Percentiles rank a stretch among this genome's conserved stretches.
These are phyloP conservation scores for Drosophila rubida DNA, from an alignment of 2,888 invertebrate genomes.

Conservation along the genomic window DNA sequence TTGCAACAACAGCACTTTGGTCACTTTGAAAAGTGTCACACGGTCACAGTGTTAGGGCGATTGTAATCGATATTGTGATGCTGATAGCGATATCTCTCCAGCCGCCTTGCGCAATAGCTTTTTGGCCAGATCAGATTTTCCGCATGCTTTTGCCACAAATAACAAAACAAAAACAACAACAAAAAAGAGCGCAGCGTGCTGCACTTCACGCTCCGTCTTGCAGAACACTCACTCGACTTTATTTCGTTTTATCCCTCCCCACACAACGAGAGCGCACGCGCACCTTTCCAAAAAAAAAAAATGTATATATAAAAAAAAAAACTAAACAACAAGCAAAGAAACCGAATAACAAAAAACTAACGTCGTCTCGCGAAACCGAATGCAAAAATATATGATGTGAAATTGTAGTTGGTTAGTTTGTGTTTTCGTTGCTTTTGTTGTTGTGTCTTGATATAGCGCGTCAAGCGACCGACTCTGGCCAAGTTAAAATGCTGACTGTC, in stretches of 20 bases:
- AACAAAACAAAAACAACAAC: constrained; percentile 29
- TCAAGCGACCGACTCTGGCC: constrained; percentile 58
- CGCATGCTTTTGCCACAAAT: constrained; percentile 53
- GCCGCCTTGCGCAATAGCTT: constrained; percentile 47
- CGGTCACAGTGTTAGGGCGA: constrained; percentile 11
- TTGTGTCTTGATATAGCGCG: constrained; percentile 17
- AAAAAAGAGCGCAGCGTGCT: constrained; percentile 43
- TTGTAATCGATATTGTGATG: constrained; percentile 38
- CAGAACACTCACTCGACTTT: constrained; percentile 68
- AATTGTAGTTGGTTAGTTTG: neutral
- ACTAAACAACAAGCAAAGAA: neutral
- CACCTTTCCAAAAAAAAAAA: constrained; percentile 47
- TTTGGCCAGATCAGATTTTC: constrained; percentile 56
- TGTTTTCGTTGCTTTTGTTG: neutral
- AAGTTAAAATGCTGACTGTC: constrained; percentile 66
- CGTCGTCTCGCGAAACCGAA: constrained; percentile 5
- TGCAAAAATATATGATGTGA: constrained; percentile 2
- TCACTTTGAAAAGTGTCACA: constrained; percentile 54
- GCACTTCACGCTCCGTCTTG: constrained; percentile 80
- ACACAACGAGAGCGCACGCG: constrained; percentile 51
- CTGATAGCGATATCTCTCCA: constrained; percentile 8
- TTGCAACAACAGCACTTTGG: constrained; percentile 13
- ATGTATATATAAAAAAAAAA: too few species aligned
- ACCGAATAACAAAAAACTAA: neutral
- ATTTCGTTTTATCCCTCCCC: constrained; percentile 3